Base-by-base conservation (phyloP, 2,888 invertebrate species). In the Drosophila nigricruria region DNA sequence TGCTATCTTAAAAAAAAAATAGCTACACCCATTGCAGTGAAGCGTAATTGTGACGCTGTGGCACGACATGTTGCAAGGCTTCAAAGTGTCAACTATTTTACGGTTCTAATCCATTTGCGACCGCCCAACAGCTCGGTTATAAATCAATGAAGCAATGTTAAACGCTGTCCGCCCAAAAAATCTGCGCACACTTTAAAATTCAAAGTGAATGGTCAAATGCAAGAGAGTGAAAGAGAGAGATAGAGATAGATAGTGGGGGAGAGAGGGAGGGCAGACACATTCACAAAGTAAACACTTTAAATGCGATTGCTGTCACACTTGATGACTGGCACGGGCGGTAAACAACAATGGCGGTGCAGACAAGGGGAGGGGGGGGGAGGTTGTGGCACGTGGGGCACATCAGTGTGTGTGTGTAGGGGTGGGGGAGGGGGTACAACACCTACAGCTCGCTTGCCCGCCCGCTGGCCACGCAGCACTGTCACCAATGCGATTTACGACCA, bases 401-500 rank as follows among this genome's bases (percentile, higher is more conserved):
- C 8, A n/a, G n/a, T n/a, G n/a, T n/a, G n/a, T n/a, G n/a, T n/a
- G n/a, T n/a, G n/a, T n/a, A n/a, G 25, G n/a, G 53, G 25, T 16
- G 53, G 43, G 38, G 20, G 6, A 38, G 34, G 32, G 40, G n/a
- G 27, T 12, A 23, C 34, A 43, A 12, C 36, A 57, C 56, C 38
- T 54, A 14, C 18, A 36, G 10, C 36, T 32, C 47, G 43, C 9
- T 23, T 30, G 23, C 38, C 45, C 43, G 32, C 25, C 49, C 36
- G 49, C 47, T 54, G 70, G 67, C 73, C 75, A 70, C 57, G 53
- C 68, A 77, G 82, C 82, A 69, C 71, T 86, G 90, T 86, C 89
- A 77, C 81, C 90, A 90, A 88, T 86, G 90, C 86, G 90, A 86
- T 86, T 86, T 86, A 88, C 90, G 89, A 90, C 86, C 90, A 86